Base-by-base conservation (phyloP, 1,140 invertebrate genomes). In the Drosophila aff. region DNA sequence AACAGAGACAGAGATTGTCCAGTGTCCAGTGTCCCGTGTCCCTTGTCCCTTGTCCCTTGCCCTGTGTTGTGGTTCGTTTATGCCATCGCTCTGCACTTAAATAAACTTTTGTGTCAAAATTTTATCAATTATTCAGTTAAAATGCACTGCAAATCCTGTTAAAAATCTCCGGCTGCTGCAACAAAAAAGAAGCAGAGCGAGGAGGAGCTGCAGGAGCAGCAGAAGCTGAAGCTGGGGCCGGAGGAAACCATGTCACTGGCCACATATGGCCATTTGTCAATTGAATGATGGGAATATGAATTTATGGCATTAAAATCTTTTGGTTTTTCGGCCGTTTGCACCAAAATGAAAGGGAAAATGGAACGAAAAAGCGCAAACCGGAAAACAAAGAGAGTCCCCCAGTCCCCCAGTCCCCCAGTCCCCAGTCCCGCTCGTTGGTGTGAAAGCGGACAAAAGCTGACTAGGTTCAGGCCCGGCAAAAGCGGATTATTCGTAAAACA, bases 231-330 rank as follows among this genome's bases (percentile, higher is more conserved):
- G 36, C n/a, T 4, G 28, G 18, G 28, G 36, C 9, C 18, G 28
- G 16, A 21, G 33, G 53, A 55, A 77, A 69, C 74, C 63, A 77
- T 77, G 74, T 77, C 53, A 64, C 64, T 77, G 77, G 76, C 72
- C 81, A 68, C 81, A 87, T 66, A 58, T 75, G 55, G 31, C 68
- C 77, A 81, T 83, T 87, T 87, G 68, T 64, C 79, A 87, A 87
- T 84, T 87, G 73, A 84, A 78, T 87, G 84, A 87, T 81, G 77
- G 62, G 75, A 69, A 75, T 89, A 81, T 87, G 65, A 77, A 83
- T 78, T 89, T 89, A 75, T 71, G 72, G 65, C 65, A 83, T 83
- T 83, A 71, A 87, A 79, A 80, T 81, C 74, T 59, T 89, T 84
- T 74, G 74, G 76, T 73, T 73, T 80, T 80, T 76, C 46, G 68